Percentiles rank a stretch among this genome's conserved stretches.
Evolutionary conservation across 2,888 invertebrate genomes (phyloP).

Genomic region (Trichogramma evanescens): DNA sequence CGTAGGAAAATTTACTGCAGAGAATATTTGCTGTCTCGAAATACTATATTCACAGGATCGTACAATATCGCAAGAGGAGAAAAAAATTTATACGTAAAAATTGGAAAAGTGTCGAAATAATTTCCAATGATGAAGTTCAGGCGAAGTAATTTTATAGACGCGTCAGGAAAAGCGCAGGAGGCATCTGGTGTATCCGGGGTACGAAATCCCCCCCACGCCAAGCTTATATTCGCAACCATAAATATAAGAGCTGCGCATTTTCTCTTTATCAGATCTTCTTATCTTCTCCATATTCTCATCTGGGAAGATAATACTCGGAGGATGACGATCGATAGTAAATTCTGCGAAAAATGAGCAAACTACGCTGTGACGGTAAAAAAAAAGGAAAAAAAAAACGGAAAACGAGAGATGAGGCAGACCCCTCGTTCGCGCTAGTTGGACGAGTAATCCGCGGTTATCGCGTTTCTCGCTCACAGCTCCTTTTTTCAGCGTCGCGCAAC

Average conservation of each 20-base stretch:
- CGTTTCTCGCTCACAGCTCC: conserved; percentile 13
- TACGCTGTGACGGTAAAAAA: background rate
- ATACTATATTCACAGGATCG: too few species aligned
- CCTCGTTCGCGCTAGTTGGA: background rate
- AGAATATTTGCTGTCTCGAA: too few species aligned
- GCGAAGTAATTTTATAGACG: too few species aligned
- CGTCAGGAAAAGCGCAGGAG: too few species aligned
- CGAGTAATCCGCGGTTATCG: conserved; percentile 19
- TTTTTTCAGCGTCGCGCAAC: conserved; percentile 10
- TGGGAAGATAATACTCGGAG: background rate
- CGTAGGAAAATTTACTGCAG: too few species aligned
- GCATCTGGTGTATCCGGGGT: too few species aligned
- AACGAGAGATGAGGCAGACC: background rate
- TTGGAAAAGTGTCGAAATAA: too few species aligned
- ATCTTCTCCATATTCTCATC: conserved; percentile 1
- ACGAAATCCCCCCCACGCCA: too few species aligned
- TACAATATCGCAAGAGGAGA: too few species aligned
- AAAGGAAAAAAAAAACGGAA: background rate
- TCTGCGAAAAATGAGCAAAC: too few species aligned
- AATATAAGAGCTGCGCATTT: conserved; percentile 3
- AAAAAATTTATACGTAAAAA: too few species aligned
- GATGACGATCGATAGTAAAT: background rate
- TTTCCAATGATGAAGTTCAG: too few species aligned
- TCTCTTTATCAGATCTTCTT: conserved; percentile 3
- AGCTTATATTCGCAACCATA: background rate